Base-by-base conservation (phyloP, 2,113 vertebrate genomes). In the Anarhynchus alexandrinus region DNA sequence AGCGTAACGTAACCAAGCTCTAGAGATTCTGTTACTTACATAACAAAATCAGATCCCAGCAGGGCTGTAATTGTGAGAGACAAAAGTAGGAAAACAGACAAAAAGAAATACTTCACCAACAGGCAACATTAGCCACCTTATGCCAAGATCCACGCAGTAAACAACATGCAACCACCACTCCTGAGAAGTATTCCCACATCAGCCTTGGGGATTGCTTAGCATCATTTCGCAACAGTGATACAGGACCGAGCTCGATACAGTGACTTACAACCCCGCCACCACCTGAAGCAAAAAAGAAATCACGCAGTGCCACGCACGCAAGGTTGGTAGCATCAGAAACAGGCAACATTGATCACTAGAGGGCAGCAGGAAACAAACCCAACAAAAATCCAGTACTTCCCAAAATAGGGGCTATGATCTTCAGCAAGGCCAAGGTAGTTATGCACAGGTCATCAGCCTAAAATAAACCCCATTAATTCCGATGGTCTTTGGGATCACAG, bases 361-460 rank as follows among this genome's bases (percentile, higher is more conserved):
- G 96, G 97, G 97, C 97, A 98, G 95, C 74, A 97, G 66, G 88
- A 94, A 79, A 42, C 93, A 92, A 94, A 51, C 11, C 87, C 82
- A 87, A 22, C 5, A 6, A 67, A 71, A 92, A 43, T 0, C 15
- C 64, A 51, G 1, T 5, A 9, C 11, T 47, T 78, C 32, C 30
- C 11, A 32, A 52, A 85, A 49, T 1, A 27, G 22, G 7, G 32
- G 25, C 16, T 14, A 7, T 0, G 13, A 5, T 15, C 65, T 34
- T 67, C 65, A 72, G 4, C 57, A 76, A 61, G 22, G 30, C 47
- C 38, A 18, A n/a, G 29, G n/a, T 5, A 57, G 12, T 43, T 66
- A 51, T 20, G 11, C 38, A 55, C 11, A 47, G 47, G 25, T 66
- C 58, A 45, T 10, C 45, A 30, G 14, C 36, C 29, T 52, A 64